These are phyloP conservation scores for Sternarchorhynchus goeldii DNA, from an alignment of 2,797 vertebrate species.

Conservation along the genomic window DNA sequence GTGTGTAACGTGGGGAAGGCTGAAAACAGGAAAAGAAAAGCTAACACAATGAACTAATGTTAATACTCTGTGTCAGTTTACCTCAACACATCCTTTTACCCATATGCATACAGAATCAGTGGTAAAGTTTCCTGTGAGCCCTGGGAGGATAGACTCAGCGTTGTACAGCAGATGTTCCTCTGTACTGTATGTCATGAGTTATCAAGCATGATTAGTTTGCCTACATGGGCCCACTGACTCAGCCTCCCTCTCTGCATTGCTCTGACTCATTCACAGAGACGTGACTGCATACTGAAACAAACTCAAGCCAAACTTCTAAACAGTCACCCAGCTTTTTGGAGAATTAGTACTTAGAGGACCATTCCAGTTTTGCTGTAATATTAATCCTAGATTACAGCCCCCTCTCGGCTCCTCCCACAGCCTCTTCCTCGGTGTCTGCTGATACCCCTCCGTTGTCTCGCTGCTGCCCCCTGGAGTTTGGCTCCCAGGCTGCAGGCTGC, in stretches of 20 bases:
- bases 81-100: not conserved
- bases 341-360: not conserved
- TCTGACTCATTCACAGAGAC: not conserved
- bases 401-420: too few relatives aligned
- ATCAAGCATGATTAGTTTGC: not conserved
- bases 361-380: conserved; percentile 8
- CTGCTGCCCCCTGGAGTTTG: too few relatives aligned
- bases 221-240: not conserved
- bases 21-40: conserved; percentile 30
- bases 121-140: not conserved
- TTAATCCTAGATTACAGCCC: conserved; percentile 4
- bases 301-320: not conserved
- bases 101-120: not conserved
- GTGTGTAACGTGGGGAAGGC: not conserved
- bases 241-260: not conserved
- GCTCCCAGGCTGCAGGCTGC: too few relatives aligned
- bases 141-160: not conserved
- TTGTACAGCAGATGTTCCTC: not conserved
- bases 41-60: conserved; percentile 25
- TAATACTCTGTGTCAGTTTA: conserved; percentile 15
- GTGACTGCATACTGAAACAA: not conserved
- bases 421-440: too few relatives aligned
- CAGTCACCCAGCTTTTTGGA: not conserved
- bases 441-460: too few relatives aligned
- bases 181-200: not conserved